Evolutionary conservation across 1,140 invertebrate species (phyloP), one percentile per base, ranked within the genome.

Genomic region (Brachionus koreanus): DNA sequence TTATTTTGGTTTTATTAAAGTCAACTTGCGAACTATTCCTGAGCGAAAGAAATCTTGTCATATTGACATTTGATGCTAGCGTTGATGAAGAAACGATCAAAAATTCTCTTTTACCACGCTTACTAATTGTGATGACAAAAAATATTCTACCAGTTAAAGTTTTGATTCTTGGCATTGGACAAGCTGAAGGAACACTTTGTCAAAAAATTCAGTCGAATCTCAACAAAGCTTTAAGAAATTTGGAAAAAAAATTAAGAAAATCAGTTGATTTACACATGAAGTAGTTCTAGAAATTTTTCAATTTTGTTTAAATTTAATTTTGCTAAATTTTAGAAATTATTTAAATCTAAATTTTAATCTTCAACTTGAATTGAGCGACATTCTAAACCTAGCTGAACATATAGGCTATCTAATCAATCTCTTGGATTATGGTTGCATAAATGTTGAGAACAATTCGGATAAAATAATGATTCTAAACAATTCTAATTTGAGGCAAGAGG

Each of bases 331-430:
- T 29, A 65, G 63, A 9, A 33, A 65, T 37, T 65, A 33, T 65
- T 35, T 37, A 19, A 65, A 72, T 19, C 16, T 72, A 23, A 74
- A 46, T 25, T 74, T 74, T 12, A 42, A 74, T n/a, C 37, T 35
- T 74, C 69, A 74, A 74, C 19, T 23, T 25, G 42, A 46, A 12
- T 46, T 74, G 43, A 74, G 69, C 19, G 43, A 74, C 29, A 42
- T 46, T 29, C 16, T 74, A 25, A 74, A 74, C 12, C 69, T 74
- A 19, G 12, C 19, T 49, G 69, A 74, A 25, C 69, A 74, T 23
- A 74, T 74, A 13, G 69, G 4, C 33, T 13, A 35, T 46, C 4
- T 43, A 13, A 19, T 74, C 7, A 46, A 25, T 5, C 9, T 74
- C 7, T 19, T 74, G 19, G 25, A 74, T 46, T 74, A 43, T 46